A percentile compares a stretch with the other conserved stretches of the same genome.
phyloP scores from a whole-genome alignment of 1,140 invertebrate species.

The Eciton burchellii region DNA sequence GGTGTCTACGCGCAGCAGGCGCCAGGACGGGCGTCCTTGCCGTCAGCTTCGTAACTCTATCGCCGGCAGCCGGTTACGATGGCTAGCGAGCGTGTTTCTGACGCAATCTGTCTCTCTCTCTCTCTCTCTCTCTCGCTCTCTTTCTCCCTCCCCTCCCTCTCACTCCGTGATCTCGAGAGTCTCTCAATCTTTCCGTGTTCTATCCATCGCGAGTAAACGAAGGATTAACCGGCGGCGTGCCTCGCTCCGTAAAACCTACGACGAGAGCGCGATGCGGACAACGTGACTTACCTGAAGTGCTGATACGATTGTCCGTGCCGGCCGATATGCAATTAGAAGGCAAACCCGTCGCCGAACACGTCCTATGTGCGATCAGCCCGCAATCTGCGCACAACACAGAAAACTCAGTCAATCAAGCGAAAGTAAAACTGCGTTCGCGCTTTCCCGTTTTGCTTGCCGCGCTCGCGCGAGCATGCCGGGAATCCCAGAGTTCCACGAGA shows the following conservation, averaged over 20 bases:
- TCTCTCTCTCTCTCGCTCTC: too few relatives aligned
- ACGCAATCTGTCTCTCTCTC: constrained; percentile 47
- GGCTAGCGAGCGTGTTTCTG: constrained; percentile 62
- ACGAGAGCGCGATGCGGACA: background rate
- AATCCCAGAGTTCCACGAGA: too few relatives aligned
- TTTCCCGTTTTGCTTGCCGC: background rate
- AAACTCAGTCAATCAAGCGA: constrained; percentile 39
- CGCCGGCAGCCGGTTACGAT: constrained; percentile 37
- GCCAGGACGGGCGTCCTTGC: constrained; percentile 64
- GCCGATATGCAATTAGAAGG: constrained; percentile 83
- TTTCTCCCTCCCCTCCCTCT: too few relatives aligned
- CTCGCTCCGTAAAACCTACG: constrained; percentile 33
- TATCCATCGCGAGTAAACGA: constrained; percentile 30
- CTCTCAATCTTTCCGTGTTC: constrained; percentile 69
- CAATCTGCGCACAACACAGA: constrained; percentile 86
- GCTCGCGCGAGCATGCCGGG: too few relatives aligned
- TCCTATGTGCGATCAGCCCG: constrained; percentile 90
- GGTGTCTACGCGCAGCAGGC: constrained; percentile 46
- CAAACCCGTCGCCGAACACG: constrained; percentile 89
- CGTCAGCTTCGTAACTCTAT: constrained; percentile 64
- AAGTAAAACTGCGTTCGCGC: background rate
- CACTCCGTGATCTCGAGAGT: constrained; percentile 48
- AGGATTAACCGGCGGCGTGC: constrained; percentile 36
- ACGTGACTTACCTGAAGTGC: constrained; percentile 79
- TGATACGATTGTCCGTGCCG: constrained; percentile 77